Evolutionary conservation across 1,140 invertebrate genomes (phyloP), one percentile per base, ranked within the genome.

Genomic region (Thaumatotibia leucotreta): DNA sequence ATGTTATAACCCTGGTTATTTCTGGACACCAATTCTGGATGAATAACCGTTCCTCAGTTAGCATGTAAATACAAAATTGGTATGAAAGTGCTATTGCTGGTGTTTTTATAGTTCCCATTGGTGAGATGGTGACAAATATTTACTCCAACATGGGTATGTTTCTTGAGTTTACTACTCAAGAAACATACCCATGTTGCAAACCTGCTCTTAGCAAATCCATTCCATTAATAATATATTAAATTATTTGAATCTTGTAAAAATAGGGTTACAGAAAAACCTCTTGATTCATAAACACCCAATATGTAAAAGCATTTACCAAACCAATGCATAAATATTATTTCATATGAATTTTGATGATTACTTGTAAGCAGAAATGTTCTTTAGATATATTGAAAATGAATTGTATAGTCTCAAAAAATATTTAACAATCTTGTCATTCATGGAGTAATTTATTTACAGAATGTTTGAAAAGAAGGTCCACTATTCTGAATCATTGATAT

Each of bases 21-120:
- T 97, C 97, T 35, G 96, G 94, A 50, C 95, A 97, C 86, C 97
- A 98, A 82, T 97, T 98, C 88, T 97, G 96, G 89, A 91, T 96
- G 75, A 98, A 98, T 84, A 97, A 96, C 72, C 94, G 96, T 84
- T 91, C 91, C 11, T 91, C 89, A 66, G 91, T 92, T 72, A 91
- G 88, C 82, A 92, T 91, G 90, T 92, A 91, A 90, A 80, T 22
- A 20, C 66, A 63, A 58, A 20, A 20, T 45, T 49, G 58, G 32
- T n/a, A 20, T 68, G 68, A 52, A 33, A 70, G 61, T 65, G 65
- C 67, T 83, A 74, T 65, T 73, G 17, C n/a, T 67, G 33, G 50
- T 39, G 39, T 45, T 45, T 45, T n/a, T 45, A 45, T 45, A 45
- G 17, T 45, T 45, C 39, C 17, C 39, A 45, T 45, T 45, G 17